Evolutionary conservation across 2,888 invertebrate genomes (phyloP).

Genomic region (Candidula unifasciata): DNA sequence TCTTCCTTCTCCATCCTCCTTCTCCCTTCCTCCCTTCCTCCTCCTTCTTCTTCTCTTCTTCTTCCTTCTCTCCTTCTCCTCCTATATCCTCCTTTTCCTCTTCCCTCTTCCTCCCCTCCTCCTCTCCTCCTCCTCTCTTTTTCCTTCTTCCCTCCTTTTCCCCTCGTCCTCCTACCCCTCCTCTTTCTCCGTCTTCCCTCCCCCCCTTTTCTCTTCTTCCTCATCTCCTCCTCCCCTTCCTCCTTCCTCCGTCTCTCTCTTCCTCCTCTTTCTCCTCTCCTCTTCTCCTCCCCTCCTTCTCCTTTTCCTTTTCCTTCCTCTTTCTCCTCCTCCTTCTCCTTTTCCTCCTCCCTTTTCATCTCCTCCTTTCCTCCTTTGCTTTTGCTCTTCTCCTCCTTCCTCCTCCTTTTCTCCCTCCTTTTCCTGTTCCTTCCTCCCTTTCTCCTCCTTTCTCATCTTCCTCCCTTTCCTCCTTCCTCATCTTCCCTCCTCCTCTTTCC

Average conservation of each 20-base stretch:
- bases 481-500: background rate
- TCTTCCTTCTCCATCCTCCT: background rate
- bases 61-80: background rate
- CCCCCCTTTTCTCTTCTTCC: background rate
- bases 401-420: background rate
- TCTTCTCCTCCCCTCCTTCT: background rate
- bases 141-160: slow-evolving; percentile 10
- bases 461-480: background rate
- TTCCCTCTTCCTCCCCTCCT: background rate
- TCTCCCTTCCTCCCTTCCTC: background rate
- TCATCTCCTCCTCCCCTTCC: background rate
- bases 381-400: background rate
- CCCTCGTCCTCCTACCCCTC: slow-evolving; percentile 11
- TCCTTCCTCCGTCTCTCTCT: background rate
- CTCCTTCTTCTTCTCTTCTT: background rate
- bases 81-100: background rate
- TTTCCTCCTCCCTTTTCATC: background rate
- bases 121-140: background rate
- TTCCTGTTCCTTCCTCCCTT: background rate
- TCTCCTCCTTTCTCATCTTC: background rate
- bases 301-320: background rate
- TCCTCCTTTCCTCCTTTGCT: background rate
- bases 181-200: background rate
- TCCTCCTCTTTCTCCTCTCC: background rate
- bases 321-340: background rate